These are phyloP conservation scores for Pachycephus smyrnensis DNA, from an alignment of 2,888 invertebrate genomes.

Conservation along the genomic window DNA sequence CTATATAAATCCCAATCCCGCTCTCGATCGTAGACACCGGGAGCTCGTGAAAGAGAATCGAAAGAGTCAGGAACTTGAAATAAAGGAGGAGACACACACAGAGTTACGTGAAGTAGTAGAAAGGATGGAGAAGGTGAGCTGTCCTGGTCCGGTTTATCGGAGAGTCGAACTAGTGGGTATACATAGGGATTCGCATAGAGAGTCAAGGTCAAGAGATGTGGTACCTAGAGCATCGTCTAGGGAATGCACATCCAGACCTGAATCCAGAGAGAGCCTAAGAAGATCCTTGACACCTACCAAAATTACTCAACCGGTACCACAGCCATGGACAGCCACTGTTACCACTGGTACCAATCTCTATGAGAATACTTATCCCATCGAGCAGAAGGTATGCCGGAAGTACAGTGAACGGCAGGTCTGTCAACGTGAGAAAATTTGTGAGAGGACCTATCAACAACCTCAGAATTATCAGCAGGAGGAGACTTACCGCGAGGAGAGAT, in stretches of 20 bases:
- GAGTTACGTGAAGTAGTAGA: constrained; percentile 19
- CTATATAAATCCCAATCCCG: constrained; percentile 61
- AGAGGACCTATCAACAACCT: constrained; percentile 16
- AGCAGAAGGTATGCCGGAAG: constrained; percentile 32
- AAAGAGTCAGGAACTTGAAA: constrained; percentile 42
- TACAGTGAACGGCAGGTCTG: constrained; percentile 34
- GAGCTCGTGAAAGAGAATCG: constrained; percentile 54
- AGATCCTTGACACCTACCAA: constrained; percentile 62
- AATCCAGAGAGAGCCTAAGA: constrained; percentile 57
- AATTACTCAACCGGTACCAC: constrained; percentile 60
- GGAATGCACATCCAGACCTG: constrained; percentile 42
- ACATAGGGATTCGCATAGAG: constrained; percentile 42
- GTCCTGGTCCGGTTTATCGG: constrained; percentile 55
- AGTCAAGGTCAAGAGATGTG: constrained; percentile 30
- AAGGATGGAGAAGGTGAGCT: constrained; percentile 58
- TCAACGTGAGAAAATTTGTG: constrained; percentile 34
- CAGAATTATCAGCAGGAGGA: constrained; percentile 29
- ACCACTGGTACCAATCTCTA: constrained; percentile 52
- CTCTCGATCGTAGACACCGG: constrained; percentile 45
- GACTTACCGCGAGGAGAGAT: constrained; percentile 30
- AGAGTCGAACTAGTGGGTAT: constrained; percentile 49
- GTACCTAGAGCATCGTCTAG: constrained; percentile 29
- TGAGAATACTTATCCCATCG: constrained; percentile 48
- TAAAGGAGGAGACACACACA: not conserved
- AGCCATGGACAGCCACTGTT: constrained; percentile 63